Conservation (phyloP, 2,888 invertebrate species). For the Bombylius major region DNA sequence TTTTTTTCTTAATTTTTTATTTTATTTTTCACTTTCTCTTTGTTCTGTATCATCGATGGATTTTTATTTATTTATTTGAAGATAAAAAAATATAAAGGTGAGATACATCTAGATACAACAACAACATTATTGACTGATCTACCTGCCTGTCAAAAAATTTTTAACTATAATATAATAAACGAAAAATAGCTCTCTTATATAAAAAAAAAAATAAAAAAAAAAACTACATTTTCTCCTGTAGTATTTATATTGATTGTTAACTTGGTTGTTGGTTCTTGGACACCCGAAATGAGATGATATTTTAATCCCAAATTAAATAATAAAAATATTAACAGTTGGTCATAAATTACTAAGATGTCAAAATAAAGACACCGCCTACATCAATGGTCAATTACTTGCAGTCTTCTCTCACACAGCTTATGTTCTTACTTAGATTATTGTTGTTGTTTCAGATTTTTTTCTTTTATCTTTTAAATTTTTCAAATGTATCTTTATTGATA, state of each 20-base stretch:
- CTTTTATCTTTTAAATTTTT: no score
- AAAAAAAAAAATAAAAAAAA: not conserved
- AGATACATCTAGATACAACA: no score
- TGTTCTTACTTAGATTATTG: no score
- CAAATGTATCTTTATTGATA: no score
- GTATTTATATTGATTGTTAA: not conserved
- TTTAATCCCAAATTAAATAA: conserved; percentile 14
- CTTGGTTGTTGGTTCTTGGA: not conserved
- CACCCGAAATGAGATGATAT: conserved; percentile 6
- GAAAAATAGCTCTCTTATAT: not conserved
- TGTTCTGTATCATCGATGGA: not conserved
- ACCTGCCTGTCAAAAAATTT: not conserved
- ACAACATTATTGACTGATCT: not conserved
- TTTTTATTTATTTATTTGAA: no score
- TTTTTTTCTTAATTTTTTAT: no score
- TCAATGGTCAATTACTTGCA: conserved; percentile 20
- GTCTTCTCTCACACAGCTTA: not conserved
- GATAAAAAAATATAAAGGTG: no score
- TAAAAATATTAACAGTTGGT: conserved; percentile 19
- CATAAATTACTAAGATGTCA: conserved; percentile 21
- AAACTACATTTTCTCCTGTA: not conserved
- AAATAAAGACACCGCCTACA: conserved; percentile 22
- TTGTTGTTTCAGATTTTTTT: no score
- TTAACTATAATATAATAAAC: not conserved
- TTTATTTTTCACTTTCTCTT: not conserved